Evolutionary conservation across 2,888 invertebrate genomes (phyloP).

Genomic region (Prenolepis imparis): DNA sequence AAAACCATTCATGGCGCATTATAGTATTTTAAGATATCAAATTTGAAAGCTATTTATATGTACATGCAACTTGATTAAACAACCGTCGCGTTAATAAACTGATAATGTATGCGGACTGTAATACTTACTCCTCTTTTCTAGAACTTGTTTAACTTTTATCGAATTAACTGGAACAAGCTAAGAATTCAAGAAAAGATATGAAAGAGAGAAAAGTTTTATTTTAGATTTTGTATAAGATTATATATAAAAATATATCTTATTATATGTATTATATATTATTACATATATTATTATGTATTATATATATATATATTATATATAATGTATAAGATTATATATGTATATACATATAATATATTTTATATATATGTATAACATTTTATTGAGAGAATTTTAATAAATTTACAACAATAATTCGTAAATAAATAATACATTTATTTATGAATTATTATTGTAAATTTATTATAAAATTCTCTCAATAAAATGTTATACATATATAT

Average conservation of each 20-base stretch:
- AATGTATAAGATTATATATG: no score
- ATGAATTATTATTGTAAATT: not conserved
- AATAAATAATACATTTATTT: not conserved
- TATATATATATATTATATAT: no score
- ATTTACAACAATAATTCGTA: no score
- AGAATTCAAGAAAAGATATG: not conserved
- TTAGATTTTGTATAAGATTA: no score
- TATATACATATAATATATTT: no score
- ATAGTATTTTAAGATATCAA: constrained; percentile 42
- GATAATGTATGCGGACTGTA: constrained; percentile 12
- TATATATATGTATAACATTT: no score
- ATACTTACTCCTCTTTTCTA: constrained; percentile 22
- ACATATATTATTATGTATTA: no score
- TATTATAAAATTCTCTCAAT: not conserved
- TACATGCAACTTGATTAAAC: constrained; percentile 35
- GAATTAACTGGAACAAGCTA: not conserved
- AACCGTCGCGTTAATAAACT: constrained; percentile 33
- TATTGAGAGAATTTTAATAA: no score
- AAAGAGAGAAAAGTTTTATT: not conserved
- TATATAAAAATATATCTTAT: no score
- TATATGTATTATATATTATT: no score
- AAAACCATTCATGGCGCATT: constrained; percentile 49
- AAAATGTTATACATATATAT: no score
- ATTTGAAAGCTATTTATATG: constrained; percentile 42
- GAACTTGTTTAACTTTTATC: not conserved